Conservation (phyloP, 2,797 vertebrate species). For the Margarornis squamiger region DNA sequence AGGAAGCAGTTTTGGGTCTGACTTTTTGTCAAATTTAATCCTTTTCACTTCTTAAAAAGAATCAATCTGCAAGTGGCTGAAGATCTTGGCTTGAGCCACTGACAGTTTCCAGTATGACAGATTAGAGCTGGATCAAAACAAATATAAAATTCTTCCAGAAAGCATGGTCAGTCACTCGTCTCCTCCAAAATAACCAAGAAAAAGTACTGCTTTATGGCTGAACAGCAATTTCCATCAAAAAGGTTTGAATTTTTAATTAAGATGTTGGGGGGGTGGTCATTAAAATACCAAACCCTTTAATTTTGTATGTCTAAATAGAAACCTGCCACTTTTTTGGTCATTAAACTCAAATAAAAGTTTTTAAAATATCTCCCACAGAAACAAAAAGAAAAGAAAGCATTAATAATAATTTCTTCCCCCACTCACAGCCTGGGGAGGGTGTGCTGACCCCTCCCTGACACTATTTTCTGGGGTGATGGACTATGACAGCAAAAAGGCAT, state of each 20-base stretch:
- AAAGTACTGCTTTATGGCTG: neutral
- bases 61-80: neutral
- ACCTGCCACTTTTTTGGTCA: neutral
- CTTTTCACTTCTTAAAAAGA: neutral
- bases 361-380: neutral
- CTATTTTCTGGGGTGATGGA: neutral
- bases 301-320: neutral
- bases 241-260: slow-evolving; percentile 1
- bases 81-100: neutral
- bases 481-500: neutral
- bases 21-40: neutral
- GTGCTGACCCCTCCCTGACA: neutral
- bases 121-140: neutral
- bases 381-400: neutral
- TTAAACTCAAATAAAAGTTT: neutral
- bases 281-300: neutral
- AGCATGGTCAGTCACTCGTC: neutral
- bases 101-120: neutral
- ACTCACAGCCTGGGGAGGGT: neutral
- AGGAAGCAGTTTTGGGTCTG: neutral
- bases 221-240: neutral
- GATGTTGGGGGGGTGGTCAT: neutral
- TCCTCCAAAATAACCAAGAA: neutral
- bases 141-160: neutral
- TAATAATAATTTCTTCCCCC: neutral